These are phyloP conservation scores for Elysia crispata DNA, from an alignment of 2,888 invertebrate species.

Conservation along the genomic window DNA sequence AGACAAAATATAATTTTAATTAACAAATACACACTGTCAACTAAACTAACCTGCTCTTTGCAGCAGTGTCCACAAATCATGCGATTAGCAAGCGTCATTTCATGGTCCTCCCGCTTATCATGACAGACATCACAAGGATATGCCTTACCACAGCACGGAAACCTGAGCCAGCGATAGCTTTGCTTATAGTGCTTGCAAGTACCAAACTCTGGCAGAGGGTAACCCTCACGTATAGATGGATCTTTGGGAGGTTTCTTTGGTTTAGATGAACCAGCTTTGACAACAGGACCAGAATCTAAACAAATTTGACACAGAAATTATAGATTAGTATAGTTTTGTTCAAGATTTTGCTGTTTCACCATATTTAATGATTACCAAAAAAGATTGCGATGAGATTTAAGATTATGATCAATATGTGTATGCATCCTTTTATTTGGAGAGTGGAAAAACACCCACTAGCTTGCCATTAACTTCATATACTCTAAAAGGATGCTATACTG, in stretches of 20 bases:
- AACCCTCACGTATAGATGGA: conserved; percentile 77
- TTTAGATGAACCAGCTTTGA: conserved; percentile 39
- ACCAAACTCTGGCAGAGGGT: conserved; percentile 77
- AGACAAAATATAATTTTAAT: background rate
- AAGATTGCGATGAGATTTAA: too few relatives aligned
- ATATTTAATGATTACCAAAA: too few relatives aligned
- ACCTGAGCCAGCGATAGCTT: conserved; percentile 79
- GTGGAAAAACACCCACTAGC: too few relatives aligned
- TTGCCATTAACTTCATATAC: too few relatives aligned
- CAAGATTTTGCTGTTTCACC: too few relatives aligned
- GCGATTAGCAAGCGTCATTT: conserved; percentile 77
- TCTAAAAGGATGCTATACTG: too few relatives aligned
- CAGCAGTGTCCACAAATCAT: conserved; percentile 79
- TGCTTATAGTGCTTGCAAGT: conserved; percentile 79
- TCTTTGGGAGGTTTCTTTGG: conserved; percentile 67
- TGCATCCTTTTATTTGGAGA: too few relatives aligned
- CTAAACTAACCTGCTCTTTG: conserved; percentile 78
- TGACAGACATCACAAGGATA: conserved; percentile 79
- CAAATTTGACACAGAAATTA: background rate
- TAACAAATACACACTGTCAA: too few relatives aligned
- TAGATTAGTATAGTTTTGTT: too few relatives aligned
- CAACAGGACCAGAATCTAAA: background rate
- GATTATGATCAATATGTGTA: too few relatives aligned
- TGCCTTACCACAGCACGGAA: conserved; percentile 78
- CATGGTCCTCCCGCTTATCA: conserved; percentile 77